phyloP scores from a whole-genome alignment of 2,797 vertebrate genomes.

The Leucoraja ocellata region DNA sequence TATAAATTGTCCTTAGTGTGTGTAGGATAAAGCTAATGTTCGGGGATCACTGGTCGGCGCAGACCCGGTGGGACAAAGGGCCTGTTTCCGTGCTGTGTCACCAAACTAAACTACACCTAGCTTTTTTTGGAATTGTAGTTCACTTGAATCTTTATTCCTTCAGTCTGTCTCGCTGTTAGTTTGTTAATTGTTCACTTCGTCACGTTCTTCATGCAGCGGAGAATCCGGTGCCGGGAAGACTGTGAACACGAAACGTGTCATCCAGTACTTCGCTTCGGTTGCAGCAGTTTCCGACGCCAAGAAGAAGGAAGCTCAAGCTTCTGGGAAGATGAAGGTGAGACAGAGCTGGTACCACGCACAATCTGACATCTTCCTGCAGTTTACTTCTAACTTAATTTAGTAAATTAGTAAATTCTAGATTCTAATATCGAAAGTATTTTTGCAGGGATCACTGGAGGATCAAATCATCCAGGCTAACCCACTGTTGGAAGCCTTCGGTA shows the following conservation, averaged over 20 bases:
- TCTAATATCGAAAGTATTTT: neutral
- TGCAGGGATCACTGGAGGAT: slow-evolving; percentile 76
- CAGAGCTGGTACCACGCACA: neutral
- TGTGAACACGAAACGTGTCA: slow-evolving; percentile 38
- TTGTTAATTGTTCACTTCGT: neutral
- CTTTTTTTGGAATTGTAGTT: too few species aligned
- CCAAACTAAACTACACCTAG: too few species aligned
- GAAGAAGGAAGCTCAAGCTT: slow-evolving; percentile 31
- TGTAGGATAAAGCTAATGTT: too few species aligned
- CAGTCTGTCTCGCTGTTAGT: neutral
- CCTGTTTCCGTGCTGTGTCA: too few species aligned
- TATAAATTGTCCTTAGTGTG: too few species aligned
- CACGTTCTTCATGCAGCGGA: neutral
- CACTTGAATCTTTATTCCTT: neutral
- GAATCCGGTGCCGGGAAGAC: slow-evolving; percentile 40
- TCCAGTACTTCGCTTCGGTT: slow-evolving; percentile 1
- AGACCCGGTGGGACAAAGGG: too few species aligned
- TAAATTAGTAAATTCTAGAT: neutral
- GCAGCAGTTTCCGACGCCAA: neutral
- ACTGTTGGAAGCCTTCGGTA: slow-evolving; percentile 80
- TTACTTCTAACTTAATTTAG: neutral
- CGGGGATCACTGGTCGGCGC: too few species aligned
- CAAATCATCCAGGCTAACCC: slow-evolving; percentile 89
- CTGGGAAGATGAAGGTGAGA: neutral
- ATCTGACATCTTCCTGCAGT: neutral